phyloP scores from a whole-genome alignment of 2,888 invertebrate genomes.

The Melitaea athalia region DNA sequence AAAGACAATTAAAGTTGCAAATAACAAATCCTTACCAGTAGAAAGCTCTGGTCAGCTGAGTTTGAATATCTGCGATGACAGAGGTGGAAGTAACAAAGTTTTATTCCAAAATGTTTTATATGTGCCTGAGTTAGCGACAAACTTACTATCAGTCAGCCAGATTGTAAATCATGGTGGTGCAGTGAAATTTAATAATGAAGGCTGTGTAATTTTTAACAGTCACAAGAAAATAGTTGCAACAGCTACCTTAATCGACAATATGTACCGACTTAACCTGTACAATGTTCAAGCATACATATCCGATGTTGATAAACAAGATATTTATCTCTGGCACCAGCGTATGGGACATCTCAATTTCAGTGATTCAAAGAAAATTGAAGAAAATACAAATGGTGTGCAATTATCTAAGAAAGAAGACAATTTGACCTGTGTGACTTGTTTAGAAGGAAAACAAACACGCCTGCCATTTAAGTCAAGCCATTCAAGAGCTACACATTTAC shows the following conservation, averaged over 20 bases:
- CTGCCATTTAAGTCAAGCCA: constrained; percentile 26
- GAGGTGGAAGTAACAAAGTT: constrained; percentile 20
- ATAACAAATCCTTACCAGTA: constrained; percentile 28
- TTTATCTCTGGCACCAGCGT: constrained; percentile 32
- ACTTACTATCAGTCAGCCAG: constrained; percentile 31
- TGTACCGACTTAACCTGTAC: constrained; percentile 30
- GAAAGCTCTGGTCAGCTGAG: constrained; percentile 22
- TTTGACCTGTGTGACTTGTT: constrained; percentile 24
- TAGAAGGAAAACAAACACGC: constrained; percentile 37
- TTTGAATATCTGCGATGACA: constrained; percentile 6
- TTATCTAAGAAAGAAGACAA: constrained; percentile 22
- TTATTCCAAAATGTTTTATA: constrained; percentile 33
- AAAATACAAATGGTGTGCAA: constrained; percentile 26
- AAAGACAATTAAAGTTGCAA: constrained; percentile 32
- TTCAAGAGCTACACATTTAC: constrained; percentile 35
- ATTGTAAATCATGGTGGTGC: constrained; percentile 28
- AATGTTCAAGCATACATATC: constrained; percentile 17
- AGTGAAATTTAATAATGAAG: background rate
- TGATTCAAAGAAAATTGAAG: constrained; percentile 29
- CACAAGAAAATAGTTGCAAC: constrained; percentile 16
- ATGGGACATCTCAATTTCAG: constrained; percentile 34
- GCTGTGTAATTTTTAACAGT: background rate
- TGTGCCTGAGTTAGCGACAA: constrained; percentile 30
- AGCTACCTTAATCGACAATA: constrained; percentile 33
- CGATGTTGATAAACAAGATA: constrained; percentile 13